Base-by-base conservation (phyloP, 2,113 vertebrate genomes). In the Nipponia nippon region DNA sequence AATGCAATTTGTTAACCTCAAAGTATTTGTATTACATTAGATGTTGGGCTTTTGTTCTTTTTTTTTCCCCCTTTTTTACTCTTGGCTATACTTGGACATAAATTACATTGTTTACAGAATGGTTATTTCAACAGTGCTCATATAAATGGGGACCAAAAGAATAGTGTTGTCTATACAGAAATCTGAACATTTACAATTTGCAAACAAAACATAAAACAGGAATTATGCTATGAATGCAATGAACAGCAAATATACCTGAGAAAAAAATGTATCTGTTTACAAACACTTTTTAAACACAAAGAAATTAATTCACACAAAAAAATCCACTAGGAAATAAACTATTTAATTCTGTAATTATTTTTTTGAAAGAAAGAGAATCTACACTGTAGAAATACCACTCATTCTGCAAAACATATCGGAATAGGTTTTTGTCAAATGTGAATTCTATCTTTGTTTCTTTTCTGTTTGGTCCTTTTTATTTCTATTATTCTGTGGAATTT, bases 101-200 rank as follows among this genome's bases (percentile, higher is more conserved):
- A 67, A 36, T 87, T 29, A 17, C 3, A 4, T 59, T 20, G 34
- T 53, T 73, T 65, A 62, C 13, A 63, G 18, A 61, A 59, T 9
- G 3, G 3, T 66, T 75, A n/a, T 71, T 90, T 71, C 59, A 87
- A 27, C 3, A 50, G n/a, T 27, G 5, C 4, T 83, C 6, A 32
- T 42, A 58, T 16, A 88, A 85, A 76, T n/a, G 6, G 2, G 3
- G 6, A 47, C 13, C 34, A 53, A 78, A 69, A 77, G 10, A 70
- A 27, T 3, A 63, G 1, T 26, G 3, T 3, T 58, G 1, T 50
- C 40, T 56, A 13, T 21, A 49, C 5, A 1, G 7, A 76, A 5
- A 61, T 30, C 17, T 52, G 25, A 75, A 55, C 6, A 65, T 20
- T 75, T 38, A n/a, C 1, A 30, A 4, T 75, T 75, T 71, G 29